phyloP scores from a whole-genome alignment of 2,888 invertebrate genomes.

The Fabriciana adippe region DNA sequence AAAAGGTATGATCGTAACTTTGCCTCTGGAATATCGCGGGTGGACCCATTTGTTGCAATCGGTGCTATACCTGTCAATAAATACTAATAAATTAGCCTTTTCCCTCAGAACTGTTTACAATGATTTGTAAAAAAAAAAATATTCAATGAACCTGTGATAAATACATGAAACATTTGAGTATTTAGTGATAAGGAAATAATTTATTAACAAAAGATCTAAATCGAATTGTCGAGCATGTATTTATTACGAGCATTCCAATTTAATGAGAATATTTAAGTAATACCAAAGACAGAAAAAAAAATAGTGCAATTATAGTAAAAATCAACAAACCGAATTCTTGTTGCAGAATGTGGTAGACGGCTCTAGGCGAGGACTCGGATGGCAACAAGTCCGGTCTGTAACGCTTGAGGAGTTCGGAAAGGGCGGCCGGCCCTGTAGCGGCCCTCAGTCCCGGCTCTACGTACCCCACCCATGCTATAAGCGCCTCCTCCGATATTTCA shows the following conservation, averaged over 20 bases:
- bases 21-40: slow-evolving; percentile 87
- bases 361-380: slow-evolving; percentile 87
- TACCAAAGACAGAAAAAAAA: slow-evolving; percentile 12
- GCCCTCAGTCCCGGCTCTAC: slow-evolving; percentile 56
- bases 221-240: background rate
- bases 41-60: slow-evolving; percentile 89
- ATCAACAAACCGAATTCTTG: slow-evolving; percentile 86
- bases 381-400: slow-evolving; percentile 96
- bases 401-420: slow-evolving; percentile 89
- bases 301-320: slow-evolving; percentile 35
- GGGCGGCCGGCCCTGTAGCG: slow-evolving; percentile 76
- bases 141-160: background rate
- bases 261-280: too few relatives aligned
- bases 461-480: slow-evolving; percentile 88
- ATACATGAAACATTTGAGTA: background rate
- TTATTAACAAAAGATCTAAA: too few relatives aligned
- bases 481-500: slow-evolving; percentile 87
- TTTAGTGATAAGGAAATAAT: too few relatives aligned
- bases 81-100: slow-evolving; percentile 16
- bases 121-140: background rate
- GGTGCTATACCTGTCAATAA: slow-evolving; percentile 78
- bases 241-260: background rate
- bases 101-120: too few relatives aligned
- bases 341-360: slow-evolving; percentile 93
- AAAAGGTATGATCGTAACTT: slow-evolving; percentile 92